Base-by-base conservation (phyloP, 2,888 invertebrate genomes). In the Epistrophella euchroma region DNA sequence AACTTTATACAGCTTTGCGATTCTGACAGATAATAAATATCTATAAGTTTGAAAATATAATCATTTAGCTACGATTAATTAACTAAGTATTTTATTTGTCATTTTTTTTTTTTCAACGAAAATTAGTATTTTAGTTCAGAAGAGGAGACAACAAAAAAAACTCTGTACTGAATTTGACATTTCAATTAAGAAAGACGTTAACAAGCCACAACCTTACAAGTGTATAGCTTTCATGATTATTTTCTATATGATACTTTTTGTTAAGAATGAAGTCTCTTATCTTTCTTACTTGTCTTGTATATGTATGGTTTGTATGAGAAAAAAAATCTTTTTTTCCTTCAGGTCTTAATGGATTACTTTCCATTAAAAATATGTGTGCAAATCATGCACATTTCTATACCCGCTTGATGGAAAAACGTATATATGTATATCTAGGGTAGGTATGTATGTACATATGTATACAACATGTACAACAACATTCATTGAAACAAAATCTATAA, bases 331-430 rank as follows among this genome's bases (percentile, higher is more conserved):
- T 25, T 13, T 52, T 25, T 25, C 43, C 43, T 43, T 2, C 1
- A 37, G 22, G 2, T 7, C n/a, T 9, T 62, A 62, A 62, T 62
- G 62, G 62, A 62, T 62, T 62, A 28, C 62, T 43, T 43, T 62
- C 25, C 17, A 43, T 62, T 62, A 28, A 43, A 43, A 62, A 28
- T 43, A 25, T 25, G 62, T 62, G 62, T 62, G 62, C 7, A 43
- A 17, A 60, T 60, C 62, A 45, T 62, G 43, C 4, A 60, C 37
- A 40, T 60, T 60, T 60, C 13, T 37, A 28, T 62, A 40, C 43
- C n/a, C 5, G 4, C 17, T 43, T n/a, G n/a, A n/a, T n/a, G n/a
- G n/a, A n/a, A n/a, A n/a, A n/a, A n/a, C n/a, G 1, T 13, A 40
- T 13, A 15, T 4, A 55, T 5, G 15, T n/a, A n/a, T n/a, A n/a